Evolutionary conservation across 2,113 vertebrate species (phyloP).

Genomic region (Lates calcarifer): DNA sequence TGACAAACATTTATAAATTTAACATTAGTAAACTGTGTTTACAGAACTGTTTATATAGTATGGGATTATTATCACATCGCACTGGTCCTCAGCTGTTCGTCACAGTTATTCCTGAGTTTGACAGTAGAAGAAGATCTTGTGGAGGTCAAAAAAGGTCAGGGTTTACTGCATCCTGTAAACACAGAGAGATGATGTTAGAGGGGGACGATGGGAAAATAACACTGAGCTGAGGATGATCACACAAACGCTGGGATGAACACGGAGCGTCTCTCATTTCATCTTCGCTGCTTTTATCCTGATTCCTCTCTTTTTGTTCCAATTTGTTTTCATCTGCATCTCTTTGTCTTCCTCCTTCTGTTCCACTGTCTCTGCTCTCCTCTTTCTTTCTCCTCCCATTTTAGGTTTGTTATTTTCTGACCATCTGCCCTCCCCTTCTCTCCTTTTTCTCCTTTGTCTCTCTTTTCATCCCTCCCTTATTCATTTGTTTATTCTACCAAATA

Average conservation of each 20-base stretch:
- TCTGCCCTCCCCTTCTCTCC: conserved; percentile 35
- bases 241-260: background rate
- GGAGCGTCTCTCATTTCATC: conserved; percentile 12
- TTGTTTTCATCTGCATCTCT: conserved; percentile 47
- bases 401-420: conserved; percentile 32
- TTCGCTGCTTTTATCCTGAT: conserved; percentile 3
- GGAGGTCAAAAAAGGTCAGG: conserved; percentile 31
- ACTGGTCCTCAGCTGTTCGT: too few species aligned
- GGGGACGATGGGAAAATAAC: conserved; percentile 9
- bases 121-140: background rate
- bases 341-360: conserved; percentile 30
- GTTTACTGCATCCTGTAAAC: background rate
- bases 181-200: background rate
- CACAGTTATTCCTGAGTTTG: background rate
- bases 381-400: conserved; percentile 12
- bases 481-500: conserved; percentile 18
- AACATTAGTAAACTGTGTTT: too few species aligned
- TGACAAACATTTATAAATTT: too few species aligned
- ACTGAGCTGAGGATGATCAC: background rate
- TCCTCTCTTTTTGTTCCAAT: conserved; percentile 32
- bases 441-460: background rate
- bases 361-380: background rate
- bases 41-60: too few species aligned
- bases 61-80: too few species aligned
- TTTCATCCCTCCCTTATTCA: background rate